Evolutionary conservation across 1,140 invertebrate species (phyloP).

Genomic region (Drosophila erecta): DNA sequence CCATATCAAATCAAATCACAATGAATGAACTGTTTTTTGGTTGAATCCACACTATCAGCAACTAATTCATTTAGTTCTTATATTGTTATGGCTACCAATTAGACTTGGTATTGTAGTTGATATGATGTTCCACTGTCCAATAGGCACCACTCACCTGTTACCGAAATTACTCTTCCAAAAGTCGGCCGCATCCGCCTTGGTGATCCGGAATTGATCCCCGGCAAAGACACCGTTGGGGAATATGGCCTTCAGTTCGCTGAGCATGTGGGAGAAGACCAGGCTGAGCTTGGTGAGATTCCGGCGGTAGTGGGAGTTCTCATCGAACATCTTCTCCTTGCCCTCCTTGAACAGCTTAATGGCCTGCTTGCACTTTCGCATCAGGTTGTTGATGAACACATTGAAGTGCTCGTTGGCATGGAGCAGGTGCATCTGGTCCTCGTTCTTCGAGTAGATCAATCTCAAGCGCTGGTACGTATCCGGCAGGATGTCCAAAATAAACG

Average conservation of each 20-base stretch:
- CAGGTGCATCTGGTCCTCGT: constrained; percentile 96
- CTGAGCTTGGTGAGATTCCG: constrained; percentile 99
- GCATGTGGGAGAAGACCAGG: constrained; percentile 99
- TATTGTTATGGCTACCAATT: neutral
- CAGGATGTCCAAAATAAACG: constrained; percentile 99
- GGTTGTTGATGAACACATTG: constrained; percentile 98
- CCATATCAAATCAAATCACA: neutral
- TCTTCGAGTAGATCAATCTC: constrained; percentile 96
- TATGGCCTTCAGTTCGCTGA: constrained; percentile 98
- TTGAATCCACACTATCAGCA: neutral
- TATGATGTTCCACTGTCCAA: neutral
- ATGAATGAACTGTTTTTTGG: neutral
- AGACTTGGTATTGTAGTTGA: neutral
- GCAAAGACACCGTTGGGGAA: constrained; percentile 98
- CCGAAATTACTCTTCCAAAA: constrained; percentile 99
- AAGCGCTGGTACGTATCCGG: constrained; percentile 99
- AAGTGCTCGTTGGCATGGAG: constrained; percentile 98
- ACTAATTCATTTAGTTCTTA: neutral
- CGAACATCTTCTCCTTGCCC: constrained; percentile 99
- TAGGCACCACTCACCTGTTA: constrained; percentile 90
- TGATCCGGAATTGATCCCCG: constrained; percentile 99
- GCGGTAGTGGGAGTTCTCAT: constrained; percentile 97
- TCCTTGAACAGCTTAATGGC: constrained; percentile 99
- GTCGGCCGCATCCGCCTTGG: constrained; percentile 99
- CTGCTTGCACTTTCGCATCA: constrained; percentile 99